Base-by-base conservation (phyloP, 2,113 vertebrate species). In the Perccottus glenii region DNA sequence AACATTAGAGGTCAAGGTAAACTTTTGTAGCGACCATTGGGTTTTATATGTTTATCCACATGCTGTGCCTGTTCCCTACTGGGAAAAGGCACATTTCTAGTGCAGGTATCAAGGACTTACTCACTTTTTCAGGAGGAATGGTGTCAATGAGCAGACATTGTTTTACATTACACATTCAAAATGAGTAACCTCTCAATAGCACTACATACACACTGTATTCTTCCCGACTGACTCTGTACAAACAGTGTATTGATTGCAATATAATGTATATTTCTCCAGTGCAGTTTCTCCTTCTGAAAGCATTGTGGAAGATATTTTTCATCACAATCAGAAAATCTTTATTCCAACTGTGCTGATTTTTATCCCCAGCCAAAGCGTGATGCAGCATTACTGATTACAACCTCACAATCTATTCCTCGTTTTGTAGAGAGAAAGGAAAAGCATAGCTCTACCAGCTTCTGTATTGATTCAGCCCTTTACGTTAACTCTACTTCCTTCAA, bases 391-490 rank as follows among this genome's bases (percentile, higher is more conserved):
- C 46, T 57, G 64, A 77, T 63, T 51, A 59, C 70, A 67, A 58
- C 67, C 53, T 65, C 49, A 15, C 64, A 66, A 71, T 76, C 64
- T 33, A 47, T 50, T 58, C 12, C 50, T 66, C 45, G 42, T 27
- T 19, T 65, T 64, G 4, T 45, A 56, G 64, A 74, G 60, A 65
- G 36, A 51, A 5, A 11, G 19, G 57, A 12, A 33, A 75, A 78
- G 73, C 73, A 71, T 70, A 71, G 73, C 73, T 64, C 60, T 51
- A 82, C 81, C 83, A 63, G 67, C 50, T 59, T 60, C 53, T 64
- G 46, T 71, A 85, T 84, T 64, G 81, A 88, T 85, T 46, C 51
- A 12, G 42, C 12, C 32, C 5, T 32, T 65, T 69, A 63, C 71
- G 62, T 84, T 71, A 63, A 74, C 71, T 71, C 44, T 5, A 66